Percentiles rank a stretch among this genome's conserved stretches.
These are phyloP conservation scores for Syngnathus scovelli DNA, from an alignment of 2,113 vertebrate species.

Conservation along the genomic window DNA sequence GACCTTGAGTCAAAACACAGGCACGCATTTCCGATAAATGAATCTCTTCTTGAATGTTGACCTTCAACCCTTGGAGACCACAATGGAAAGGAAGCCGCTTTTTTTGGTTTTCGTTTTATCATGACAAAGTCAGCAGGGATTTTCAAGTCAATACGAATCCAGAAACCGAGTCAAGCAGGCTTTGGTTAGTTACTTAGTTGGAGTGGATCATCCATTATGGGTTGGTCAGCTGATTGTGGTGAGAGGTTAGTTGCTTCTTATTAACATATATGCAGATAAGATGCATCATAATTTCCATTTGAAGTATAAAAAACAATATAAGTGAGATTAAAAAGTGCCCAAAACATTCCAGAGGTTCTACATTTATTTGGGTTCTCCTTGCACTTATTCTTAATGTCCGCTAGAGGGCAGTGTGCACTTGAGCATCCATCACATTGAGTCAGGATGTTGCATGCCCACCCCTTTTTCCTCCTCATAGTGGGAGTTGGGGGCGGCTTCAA, in stretches of 20 bases:
- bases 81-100: too few relatives aligned
- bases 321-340: too few relatives aligned
- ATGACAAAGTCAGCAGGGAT: not conserved
- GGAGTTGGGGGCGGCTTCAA: not conserved
- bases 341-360: too few relatives aligned
- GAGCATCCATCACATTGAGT: not conserved
- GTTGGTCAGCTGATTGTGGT: too few relatives aligned
- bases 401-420: conserved; percentile 29
- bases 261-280: too few relatives aligned
- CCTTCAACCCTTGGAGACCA: not conserved
- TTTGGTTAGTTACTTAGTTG: too few relatives aligned
- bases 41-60: not conserved
- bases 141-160: not conserved
- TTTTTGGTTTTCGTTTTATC: not conserved
- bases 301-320: too few relatives aligned
- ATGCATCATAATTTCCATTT: too few relatives aligned
- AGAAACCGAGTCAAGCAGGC: not conserved
- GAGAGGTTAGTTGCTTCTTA: too few relatives aligned
- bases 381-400: conserved; percentile 14
- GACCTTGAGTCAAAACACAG: conserved; percentile 10
- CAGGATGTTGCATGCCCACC: not conserved
- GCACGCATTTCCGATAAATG: not conserved
- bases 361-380: not conserved
- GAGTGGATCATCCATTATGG: too few relatives aligned
- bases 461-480: not conserved